Evolutionary conservation across 2,888 invertebrate species (phyloP).

Genomic region (Petrolisthes cinctipes): DNA sequence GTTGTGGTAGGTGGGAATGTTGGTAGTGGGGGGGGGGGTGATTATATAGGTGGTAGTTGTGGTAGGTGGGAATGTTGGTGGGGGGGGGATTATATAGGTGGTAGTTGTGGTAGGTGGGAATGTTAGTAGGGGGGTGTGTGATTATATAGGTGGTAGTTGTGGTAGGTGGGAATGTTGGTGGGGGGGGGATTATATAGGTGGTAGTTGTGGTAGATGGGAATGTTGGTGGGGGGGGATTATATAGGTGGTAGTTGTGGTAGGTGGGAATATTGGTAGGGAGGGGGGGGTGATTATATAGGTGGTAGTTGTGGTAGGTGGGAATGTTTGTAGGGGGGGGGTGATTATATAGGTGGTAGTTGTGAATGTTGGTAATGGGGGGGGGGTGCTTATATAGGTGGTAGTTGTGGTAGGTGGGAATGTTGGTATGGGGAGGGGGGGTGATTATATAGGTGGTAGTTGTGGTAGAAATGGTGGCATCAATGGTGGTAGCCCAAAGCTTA

Average conservation of each 20-base stretch:
- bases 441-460: background rate
- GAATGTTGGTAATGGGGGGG: background rate
- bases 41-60: background rate
- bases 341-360: background rate
- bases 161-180: background rate
- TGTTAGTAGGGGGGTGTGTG: background rate
- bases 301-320: background rate
- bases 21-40: background rate
- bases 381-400: background rate
- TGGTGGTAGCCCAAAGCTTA: background rate
- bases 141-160: too few relatives aligned
- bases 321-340: background rate
- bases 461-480: background rate
- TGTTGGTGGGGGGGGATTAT: background rate
- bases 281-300: background rate
- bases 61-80: too few relatives aligned
- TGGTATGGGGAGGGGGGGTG: background rate
- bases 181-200: background rate
- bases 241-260: background rate
- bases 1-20: background rate
- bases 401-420: background rate
- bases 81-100: background rate
- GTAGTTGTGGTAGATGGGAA: background rate
- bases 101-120: background rate
- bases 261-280: background rate